Conservation (phyloP, 37 sponge, comb jelly and placozoan genomes). For the Theonella swinhoei region DNA sequence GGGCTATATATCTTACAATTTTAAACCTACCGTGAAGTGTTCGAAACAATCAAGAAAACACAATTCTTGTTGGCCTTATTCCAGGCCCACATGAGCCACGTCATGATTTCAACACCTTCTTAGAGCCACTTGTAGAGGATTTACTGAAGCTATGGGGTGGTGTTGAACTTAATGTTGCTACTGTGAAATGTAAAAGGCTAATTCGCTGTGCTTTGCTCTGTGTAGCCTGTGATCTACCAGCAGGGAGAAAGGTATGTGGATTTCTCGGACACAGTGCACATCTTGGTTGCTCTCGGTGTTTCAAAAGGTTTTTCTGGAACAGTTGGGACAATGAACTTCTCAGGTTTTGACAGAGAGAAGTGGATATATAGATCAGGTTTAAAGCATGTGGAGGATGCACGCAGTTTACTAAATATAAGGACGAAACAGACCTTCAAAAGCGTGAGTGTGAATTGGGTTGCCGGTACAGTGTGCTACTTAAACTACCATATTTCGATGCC, state of each 20-base stretch:
- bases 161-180: neutral
- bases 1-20: constrained; percentile 29
- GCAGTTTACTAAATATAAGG: neutral
- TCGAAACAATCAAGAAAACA: constrained; percentile 19
- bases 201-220: constrained; percentile 36
- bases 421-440: neutral
- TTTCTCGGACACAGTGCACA: constrained; percentile 28
- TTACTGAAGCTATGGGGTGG: constrained; percentile 40
- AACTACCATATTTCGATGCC: constrained; percentile 38
- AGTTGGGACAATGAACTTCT: constrained; percentile 11
- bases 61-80: constrained; percentile 43
- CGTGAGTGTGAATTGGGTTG: constrained; percentile 23
- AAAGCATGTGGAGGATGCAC: neutral
- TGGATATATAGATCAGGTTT: constrained; percentile 1
- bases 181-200: neutral
- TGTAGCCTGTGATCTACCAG: constrained; percentile 49
- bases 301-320: constrained; percentile 33
- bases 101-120: constrained; percentile 31
- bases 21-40: constrained; percentile 40
- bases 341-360: constrained; percentile 34
- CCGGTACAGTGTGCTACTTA: constrained; percentile 10
- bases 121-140: constrained; percentile 44
- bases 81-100: constrained; percentile 57
- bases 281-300: constrained; percentile 37
- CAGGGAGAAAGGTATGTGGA: constrained; percentile 50